phyloP scores from a whole-genome alignment of 2,113 vertebrate genomes.

The Budorcas taxicolor region DNA sequence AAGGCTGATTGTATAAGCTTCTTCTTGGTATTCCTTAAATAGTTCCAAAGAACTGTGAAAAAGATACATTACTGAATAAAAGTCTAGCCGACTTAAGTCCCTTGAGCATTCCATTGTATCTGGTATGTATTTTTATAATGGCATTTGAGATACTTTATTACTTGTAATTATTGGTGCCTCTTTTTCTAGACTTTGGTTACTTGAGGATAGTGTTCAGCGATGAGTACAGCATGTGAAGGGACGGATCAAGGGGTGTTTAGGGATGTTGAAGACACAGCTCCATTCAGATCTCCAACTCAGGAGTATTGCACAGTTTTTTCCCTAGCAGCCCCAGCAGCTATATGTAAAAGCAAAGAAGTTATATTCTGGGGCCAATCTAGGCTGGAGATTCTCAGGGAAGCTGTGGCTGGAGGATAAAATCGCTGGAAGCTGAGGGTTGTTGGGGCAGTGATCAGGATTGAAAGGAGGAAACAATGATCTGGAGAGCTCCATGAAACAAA shows the following conservation, averaged over 20 bases:
- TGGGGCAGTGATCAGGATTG: background rate
- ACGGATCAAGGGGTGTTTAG: background rate
- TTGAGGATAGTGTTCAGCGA: background rate
- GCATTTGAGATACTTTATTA: background rate
- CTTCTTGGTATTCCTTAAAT: conserved; percentile 90
- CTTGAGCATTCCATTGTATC: background rate
- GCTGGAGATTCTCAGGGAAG: background rate
- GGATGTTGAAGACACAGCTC: background rate
- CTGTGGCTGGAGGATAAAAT: background rate
- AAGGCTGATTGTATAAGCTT: conserved; percentile 88
- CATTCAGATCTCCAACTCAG: background rate
- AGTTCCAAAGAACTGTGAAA: conserved; percentile 87
- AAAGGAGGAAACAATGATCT: background rate
- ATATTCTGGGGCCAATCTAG: background rate
- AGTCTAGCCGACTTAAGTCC: background rate
- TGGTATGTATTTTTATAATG: background rate
- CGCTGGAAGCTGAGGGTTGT: background rate
- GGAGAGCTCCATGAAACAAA: background rate
- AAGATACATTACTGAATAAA: background rate
- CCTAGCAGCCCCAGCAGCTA: background rate
- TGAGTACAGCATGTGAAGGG: background rate
- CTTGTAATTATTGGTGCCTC: background rate
- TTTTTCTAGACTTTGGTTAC: background rate
- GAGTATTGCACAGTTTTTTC: background rate
- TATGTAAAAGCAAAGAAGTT: background rate